Percentiles rank a stretch among this genome's conserved stretches.
Conservation (phyloP, 2,113 vertebrate genomes). For the human (Homo sapiens) region GRCh38 chr6:148156001-148156500, state of each 20-base stretch:
- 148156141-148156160: neutral
- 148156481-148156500: no score
- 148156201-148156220: neutral
- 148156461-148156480: no score
- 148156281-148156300: no score
- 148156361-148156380: no score
- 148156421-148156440: no score
- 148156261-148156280: neutral
- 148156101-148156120: neutral
- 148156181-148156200: neutral
- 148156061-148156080: neutral
- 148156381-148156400: no score
- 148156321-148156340: no score
- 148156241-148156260: neutral
- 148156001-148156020: neutral
- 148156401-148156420: no score
- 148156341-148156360: no score
- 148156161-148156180: neutral
- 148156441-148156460: no score
- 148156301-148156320: neutral
- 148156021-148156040: neutral
- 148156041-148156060: neutral
- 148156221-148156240: neutral
- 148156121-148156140: neutral
- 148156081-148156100: neutral